These are phyloP conservation scores for Bombus waltoni DNA, from an alignment of 1,140 invertebrate species.

Conservation along the genomic window DNA sequence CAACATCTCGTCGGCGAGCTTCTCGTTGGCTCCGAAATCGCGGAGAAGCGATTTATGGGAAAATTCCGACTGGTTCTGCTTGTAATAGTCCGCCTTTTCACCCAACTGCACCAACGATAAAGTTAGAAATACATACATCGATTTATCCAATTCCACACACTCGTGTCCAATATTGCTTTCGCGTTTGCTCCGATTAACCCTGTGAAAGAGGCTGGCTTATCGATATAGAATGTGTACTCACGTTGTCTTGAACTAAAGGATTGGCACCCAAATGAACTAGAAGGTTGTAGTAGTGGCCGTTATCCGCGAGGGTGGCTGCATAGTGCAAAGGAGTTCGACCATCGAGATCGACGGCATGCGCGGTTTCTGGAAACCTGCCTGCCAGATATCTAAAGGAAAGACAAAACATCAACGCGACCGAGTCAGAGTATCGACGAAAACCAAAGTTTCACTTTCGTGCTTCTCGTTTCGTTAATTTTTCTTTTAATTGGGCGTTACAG, in stretches of 20 bases:
- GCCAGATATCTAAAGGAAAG: conserved; percentile 74
- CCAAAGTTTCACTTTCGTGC: too few relatives aligned
- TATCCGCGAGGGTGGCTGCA: conserved; percentile 92
- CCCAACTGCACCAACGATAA: conserved; percentile 85
- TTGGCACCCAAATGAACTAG: conserved; percentile 93
- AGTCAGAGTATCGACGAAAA: background rate
- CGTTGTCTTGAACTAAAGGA: conserved; percentile 91
- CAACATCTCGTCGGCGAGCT: conserved; percentile 86
- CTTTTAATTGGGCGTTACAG: too few relatives aligned
- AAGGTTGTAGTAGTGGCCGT: conserved; percentile 94
- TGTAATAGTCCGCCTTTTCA: conserved; percentile 89
- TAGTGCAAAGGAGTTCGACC: conserved; percentile 96
- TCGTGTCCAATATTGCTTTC: too few relatives aligned
- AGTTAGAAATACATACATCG: background rate
- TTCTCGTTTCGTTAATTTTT: too few relatives aligned
- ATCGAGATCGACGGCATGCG: conserved; percentile 88
- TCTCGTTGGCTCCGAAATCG: conserved; percentile 88
- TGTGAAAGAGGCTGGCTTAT: background rate
- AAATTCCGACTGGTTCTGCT: conserved; percentile 86
- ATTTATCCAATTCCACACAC: background rate
- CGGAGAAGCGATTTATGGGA: conserved; percentile 87
- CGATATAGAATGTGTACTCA: conserved; percentile 81
- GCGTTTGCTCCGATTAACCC: background rate
- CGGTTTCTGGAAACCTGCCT: conserved; percentile 92
- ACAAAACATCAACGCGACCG: conserved; percentile 9